Evolutionary conservation across 2,797 vertebrate genomes (phyloP).

Genomic region (Takifugu rubripes): DNA sequence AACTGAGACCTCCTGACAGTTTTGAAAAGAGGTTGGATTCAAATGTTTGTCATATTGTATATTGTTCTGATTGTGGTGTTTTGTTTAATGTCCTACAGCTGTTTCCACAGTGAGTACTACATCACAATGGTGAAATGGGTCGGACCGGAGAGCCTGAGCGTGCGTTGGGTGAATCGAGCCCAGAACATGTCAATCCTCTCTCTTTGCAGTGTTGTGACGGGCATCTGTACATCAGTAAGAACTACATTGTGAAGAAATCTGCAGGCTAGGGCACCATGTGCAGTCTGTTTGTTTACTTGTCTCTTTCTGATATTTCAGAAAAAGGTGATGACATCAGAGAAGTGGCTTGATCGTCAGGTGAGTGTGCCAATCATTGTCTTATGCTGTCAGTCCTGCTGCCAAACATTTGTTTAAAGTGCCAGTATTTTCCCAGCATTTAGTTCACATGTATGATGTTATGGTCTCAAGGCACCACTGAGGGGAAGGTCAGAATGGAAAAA

Average conservation of each 20-base stretch:
- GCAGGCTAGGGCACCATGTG: not conserved
- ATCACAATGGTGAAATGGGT: constrained; percentile 75
- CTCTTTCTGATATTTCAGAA: constrained; percentile 49
- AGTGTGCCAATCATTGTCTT: constrained; percentile 10
- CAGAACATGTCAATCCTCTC: constrained; percentile 73
- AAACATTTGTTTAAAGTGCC: not conserved
- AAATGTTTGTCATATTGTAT: not conserved
- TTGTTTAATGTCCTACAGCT: not conserved
- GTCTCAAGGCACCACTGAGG: no score
- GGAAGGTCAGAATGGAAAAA: no score
- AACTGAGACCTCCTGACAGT: constrained; percentile 66
- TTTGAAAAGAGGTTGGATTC: constrained; percentile 66
- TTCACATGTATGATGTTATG: no score
- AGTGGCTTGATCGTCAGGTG: constrained; percentile 74
- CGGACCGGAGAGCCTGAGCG: constrained; percentile 50
- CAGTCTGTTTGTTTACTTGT: no score
- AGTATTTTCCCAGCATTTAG: not conserved
- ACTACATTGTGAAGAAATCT: not conserved
- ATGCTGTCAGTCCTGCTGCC: not conserved
- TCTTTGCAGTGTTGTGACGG: constrained; percentile 50
- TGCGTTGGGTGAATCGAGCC: constrained; percentile 75
- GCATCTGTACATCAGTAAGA: constrained; percentile 59
- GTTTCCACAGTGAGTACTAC: constrained; percentile 63
- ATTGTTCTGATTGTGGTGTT: not conserved
- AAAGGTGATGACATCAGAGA: constrained; percentile 71